These are phyloP conservation scores for Caenorhabditis sp. DNA, from an alignment of 2,888 invertebrate species.

Conservation along the genomic window DNA sequence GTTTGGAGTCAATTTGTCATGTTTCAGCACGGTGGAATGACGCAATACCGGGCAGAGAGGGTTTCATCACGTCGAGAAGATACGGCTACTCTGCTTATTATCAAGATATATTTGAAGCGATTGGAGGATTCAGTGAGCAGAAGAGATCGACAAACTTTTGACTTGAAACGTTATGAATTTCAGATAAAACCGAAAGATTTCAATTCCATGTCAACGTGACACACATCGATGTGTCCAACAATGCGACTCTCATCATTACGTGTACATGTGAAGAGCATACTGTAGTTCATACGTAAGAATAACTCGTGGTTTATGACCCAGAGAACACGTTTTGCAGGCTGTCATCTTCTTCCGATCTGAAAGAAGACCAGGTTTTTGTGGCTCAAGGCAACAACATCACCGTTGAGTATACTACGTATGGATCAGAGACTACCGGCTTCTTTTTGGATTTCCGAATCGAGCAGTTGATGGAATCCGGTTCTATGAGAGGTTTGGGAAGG, in stretches of 20 bases:
- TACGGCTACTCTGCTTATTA: not conserved
- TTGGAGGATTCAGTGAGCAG: constrained; percentile 33
- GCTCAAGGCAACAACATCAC: constrained; percentile 11
- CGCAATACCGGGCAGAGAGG: constrained; percentile 33
- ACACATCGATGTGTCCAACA: constrained; percentile 26
- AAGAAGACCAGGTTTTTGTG: not conserved
- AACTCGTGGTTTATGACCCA: no score
- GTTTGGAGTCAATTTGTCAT: not conserved
- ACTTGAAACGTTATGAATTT: no score
- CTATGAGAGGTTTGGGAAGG: not conserved
- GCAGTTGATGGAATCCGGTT: not conserved
- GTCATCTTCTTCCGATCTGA: not conserved
- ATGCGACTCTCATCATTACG: constrained; percentile 2
- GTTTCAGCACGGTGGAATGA: constrained; percentile 50
- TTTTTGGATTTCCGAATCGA: constrained; percentile 29
- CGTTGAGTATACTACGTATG: constrained; percentile 22
- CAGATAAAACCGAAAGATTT: constrained; percentile 12
- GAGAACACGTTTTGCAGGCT: no score
- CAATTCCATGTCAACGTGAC: constrained; percentile 20
- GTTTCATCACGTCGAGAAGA: constrained; percentile 30
- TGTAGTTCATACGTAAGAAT: not conserved
- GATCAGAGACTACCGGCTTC: constrained; percentile 26
- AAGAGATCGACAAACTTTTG: not conserved
- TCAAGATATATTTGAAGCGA: constrained; percentile 30
- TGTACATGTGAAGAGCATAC: not conserved